A percentile compares a stretch with the other conserved stretches of the same genome.
phyloP scores from a whole-genome alignment of 2,888 invertebrate species.

The Meteorus colon region DNA sequence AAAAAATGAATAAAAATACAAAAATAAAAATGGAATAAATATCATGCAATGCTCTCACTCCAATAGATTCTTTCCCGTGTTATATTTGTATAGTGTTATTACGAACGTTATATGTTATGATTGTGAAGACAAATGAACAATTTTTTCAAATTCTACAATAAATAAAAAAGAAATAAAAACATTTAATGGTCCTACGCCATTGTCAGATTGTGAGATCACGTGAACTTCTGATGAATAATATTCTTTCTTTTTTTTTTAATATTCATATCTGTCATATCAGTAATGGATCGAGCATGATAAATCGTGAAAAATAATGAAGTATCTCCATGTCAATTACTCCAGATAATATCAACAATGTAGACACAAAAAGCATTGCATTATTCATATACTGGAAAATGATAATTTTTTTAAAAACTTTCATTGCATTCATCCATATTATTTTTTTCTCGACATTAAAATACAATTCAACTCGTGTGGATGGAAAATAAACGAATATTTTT shows the following conservation, averaged over 20 bases:
- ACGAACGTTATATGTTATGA: conserved; percentile 52
- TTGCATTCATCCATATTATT: not conserved
- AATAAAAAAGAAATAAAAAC: conserved; percentile 13
- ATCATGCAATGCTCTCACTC: conserved; percentile 51
- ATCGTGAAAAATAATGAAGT: conserved; percentile 74
- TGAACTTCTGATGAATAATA: not conserved
- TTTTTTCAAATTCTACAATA: conserved; percentile 15
- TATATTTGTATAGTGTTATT: conserved; percentile 57
- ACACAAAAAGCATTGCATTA: not conserved
- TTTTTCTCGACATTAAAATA: not conserved
- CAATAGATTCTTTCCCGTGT: conserved; percentile 53
- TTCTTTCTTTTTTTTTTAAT: not conserved
- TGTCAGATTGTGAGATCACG: not conserved
- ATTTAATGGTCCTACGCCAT: not conserved
- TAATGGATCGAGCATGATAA: conserved; percentile 45
- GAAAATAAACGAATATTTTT: not conserved
- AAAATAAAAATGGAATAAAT: conserved; percentile 40
- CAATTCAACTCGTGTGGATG: not conserved
- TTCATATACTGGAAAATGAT: not conserved
- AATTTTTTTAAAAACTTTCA: not conserved
- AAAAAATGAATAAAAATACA: not conserved
- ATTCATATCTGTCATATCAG: not conserved
- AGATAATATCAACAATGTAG: conserved; percentile 79
- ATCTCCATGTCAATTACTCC: conserved; percentile 89
- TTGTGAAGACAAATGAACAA: conserved; percentile 30